Percentiles rank a stretch among this genome's conserved stretches.
Conservation (phyloP, 2,888 invertebrate genomes). For the Hoplodrina ambigua region DNA sequence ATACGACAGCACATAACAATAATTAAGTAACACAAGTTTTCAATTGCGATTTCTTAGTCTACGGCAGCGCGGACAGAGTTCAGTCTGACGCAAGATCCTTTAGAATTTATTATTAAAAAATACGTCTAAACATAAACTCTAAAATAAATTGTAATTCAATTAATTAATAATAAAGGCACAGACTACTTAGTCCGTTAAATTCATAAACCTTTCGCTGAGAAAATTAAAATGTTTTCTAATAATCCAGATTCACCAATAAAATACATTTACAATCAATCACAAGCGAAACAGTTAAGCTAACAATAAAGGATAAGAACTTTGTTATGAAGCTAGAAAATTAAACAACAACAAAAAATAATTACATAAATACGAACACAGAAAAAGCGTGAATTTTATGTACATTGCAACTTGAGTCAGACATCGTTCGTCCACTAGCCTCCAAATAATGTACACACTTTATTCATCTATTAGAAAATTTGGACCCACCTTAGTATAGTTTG, state of each 20-base stretch:
- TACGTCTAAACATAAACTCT: slow-evolving; percentile 44
- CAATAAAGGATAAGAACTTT: slow-evolving; percentile 38
- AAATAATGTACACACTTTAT: slow-evolving; percentile 61
- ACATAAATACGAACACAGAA: slow-evolving; percentile 43
- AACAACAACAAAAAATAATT: slow-evolving; percentile 54
- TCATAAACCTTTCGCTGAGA: slow-evolving; percentile 45
- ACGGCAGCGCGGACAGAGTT: slow-evolving; percentile 65
- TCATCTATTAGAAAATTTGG: slow-evolving; percentile 71
- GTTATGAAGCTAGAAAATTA: slow-evolving; percentile 49
- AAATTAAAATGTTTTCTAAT: slow-evolving; percentile 18
- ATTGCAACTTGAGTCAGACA: slow-evolving; percentile 58
- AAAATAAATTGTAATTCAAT: slow-evolving; percentile 44
- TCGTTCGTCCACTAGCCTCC: slow-evolving; percentile 52
- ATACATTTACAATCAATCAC: slow-evolving; percentile 40
- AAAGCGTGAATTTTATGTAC: slow-evolving; percentile 59
- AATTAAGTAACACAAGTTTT: slow-evolving; percentile 64
- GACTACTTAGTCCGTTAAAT: slow-evolving; percentile 31
- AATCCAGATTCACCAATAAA: slow-evolving; percentile 27
- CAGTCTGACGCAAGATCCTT: slow-evolving; percentile 53
- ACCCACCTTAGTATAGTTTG: slow-evolving; percentile 80
- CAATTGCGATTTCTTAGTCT: slow-evolving; percentile 60
- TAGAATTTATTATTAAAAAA: slow-evolving; percentile 34
- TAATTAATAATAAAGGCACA: slow-evolving; percentile 20
- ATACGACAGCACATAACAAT: slow-evolving; percentile 58
- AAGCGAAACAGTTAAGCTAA: slow-evolving; percentile 41